Evolutionary conservation across 2,113 vertebrate species (phyloP), one percentile per base, ranked within the genome.

Genomic region (Toxotes jaculatrix): DNA sequence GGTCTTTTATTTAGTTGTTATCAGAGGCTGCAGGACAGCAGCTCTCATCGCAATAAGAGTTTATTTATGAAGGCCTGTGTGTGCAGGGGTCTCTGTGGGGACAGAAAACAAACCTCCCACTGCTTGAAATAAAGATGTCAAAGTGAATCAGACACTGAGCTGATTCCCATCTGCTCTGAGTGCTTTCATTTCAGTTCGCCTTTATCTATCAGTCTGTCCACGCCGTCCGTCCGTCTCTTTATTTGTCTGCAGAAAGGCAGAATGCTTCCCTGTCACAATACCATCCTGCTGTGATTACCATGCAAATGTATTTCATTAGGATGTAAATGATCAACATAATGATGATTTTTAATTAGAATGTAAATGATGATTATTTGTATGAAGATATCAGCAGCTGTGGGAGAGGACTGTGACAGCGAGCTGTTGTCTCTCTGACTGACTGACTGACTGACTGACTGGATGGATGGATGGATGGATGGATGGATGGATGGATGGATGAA

Each of bases 311-410:
- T 83, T 87, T 89, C 79, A 93, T 92, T 89, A 90, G 88, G 62
- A 91, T 92, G 89, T 87, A 87, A 89, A 92, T 92, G 77, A 91
- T 91, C 79, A 87, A 79, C 87, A 85, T 77, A 75, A 86, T 86
- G 79, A 89, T 89, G 79, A 80, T 88, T 84, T 89, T 88, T 91
- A 92, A 92, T 93, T 91, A 90, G 81, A 92, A 91, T 93, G 83
- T 92, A 88, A 92, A 93, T 92, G 83, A 79, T 91, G 64, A 86
- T 85, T 90, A 85, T 91, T 89, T 87, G 57, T 84, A 80, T 90
- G 85, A 91, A 84, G 85, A 89, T 69, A 85, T 85, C 75, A 83
- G 82, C 88, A 79, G 88, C 83, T 89, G 83, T 70, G 55, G 43
- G 76, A 75, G 51, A 80, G 62, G 57, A 85, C 55, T 74, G 82